Base-by-base conservation (phyloP, 2,888 invertebrate genomes). In the Auanema sp. region DNA sequence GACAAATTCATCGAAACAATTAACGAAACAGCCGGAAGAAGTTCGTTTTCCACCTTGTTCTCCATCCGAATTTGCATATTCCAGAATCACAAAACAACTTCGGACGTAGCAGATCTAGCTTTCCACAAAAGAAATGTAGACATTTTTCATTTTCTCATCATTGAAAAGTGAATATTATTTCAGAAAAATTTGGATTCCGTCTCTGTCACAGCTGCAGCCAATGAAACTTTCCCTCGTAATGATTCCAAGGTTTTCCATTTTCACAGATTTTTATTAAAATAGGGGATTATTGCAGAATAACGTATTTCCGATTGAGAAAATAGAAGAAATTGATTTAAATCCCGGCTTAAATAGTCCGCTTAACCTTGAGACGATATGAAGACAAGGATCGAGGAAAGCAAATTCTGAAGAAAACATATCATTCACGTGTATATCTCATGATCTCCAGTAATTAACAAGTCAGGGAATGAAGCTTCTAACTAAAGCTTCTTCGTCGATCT, bases 321-420 rank as follows among this genome's bases (percentile, higher is more conserved):
- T 55, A 12, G 65, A 65, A 5, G 73, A 73, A 55, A 68, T 71
- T 16, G 73, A 73, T 57, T 57, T 71, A 24, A 73, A 73, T 60
- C 73, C 73, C 56, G 73, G 70, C 50, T 67, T 73, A 23, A 69
- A 64, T 50, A 68, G 65, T 43, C 65, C 69, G 11, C 71, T 73
- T 21, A 69, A 69, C 63, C 60, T 73, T 52, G 73, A 73, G 16
- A 66, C 65, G 33, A 73, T 73, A 23, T 73, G 60, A 71, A 43
- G 23, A 41, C 33, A 44, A n/a, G n/a, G n/a, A n/a, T 21, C 41
- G 11, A 55, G 23, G 40, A 47, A 49, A 33, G 8, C 33, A 33
- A 8, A 33, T 8, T 3, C 8, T 5, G 33, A 33, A 8, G 33
- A 33, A 33, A 33, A 33, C 33, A 33, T 33, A 33, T 52, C 24